A percentile compares a stretch with the other conserved stretches of the same genome.
Conservation (phyloP, 2,113 vertebrate species). For the Chlorodrepanis virens region DNA sequence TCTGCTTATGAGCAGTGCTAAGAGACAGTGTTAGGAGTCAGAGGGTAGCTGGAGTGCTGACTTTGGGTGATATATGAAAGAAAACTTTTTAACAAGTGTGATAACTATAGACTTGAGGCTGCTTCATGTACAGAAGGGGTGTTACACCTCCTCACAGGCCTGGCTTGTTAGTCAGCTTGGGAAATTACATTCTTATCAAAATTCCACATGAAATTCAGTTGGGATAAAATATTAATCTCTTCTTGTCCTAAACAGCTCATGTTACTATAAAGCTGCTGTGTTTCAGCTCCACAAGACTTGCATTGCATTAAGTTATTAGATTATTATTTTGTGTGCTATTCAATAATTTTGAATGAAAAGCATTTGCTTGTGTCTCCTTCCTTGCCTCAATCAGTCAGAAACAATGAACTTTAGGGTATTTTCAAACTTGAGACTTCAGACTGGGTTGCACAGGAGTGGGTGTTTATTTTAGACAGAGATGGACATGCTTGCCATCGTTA, state of each 20-base stretch:
- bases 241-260: not conserved
- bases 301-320: not conserved
- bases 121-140: not conserved
- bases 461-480: not conserved
- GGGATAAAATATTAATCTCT: constrained; percentile 48
- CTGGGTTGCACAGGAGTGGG: not conserved
- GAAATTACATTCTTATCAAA: constrained; percentile 50
- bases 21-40: not conserved
- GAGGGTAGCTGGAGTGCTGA: not conserved
- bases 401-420: not conserved
- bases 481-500: not conserved
- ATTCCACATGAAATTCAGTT: constrained; percentile 26
- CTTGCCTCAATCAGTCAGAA: not conserved
- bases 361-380: not conserved
- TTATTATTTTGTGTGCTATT: not conserved
- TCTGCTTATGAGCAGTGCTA: not conserved
- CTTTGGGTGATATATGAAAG: not conserved
- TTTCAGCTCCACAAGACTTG: not conserved
- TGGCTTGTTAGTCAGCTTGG: not conserved
- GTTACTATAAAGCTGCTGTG: not conserved
- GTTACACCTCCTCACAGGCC: not conserved
- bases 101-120: not conserved
- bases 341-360: not conserved
- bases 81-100: not conserved
- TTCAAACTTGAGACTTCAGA: not conserved